Evolutionary conservation across 2,113 vertebrate species (phyloP).

Genomic region (Aythya baeri): DNA sequence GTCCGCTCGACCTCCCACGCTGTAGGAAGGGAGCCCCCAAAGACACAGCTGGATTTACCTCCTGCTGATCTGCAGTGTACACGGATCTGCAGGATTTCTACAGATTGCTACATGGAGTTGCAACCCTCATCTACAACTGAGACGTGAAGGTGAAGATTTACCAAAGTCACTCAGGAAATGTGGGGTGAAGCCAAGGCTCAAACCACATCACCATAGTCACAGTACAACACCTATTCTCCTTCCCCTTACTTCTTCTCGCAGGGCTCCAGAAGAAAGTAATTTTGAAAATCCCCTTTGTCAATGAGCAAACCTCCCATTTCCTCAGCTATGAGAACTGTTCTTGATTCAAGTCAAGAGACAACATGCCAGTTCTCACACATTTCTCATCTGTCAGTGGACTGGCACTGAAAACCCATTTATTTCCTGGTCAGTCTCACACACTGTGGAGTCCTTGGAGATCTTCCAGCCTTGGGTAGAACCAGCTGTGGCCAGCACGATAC

Average conservation of each 20-base stretch:
- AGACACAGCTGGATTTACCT: background rate
- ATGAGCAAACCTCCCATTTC: background rate
- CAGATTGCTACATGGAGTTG: background rate
- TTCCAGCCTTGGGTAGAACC: background rate
- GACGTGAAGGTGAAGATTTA: background rate
- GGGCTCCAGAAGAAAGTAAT: background rate
- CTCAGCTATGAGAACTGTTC: background rate
- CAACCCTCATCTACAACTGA: background rate
- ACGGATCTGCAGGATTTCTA: too few relatives aligned
- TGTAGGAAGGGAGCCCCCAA: background rate
- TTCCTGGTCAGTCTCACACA: background rate
- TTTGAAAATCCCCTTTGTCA: background rate
- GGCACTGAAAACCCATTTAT: background rate
- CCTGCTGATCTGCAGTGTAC: background rate
- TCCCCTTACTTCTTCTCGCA: background rate
- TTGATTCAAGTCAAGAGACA: background rate
- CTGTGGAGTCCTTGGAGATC: background rate
- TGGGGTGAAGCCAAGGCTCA: background rate
- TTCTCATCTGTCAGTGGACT: background rate
- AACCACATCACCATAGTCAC: background rate
- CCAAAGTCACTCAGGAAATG: background rate
- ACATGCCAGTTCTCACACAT: background rate
- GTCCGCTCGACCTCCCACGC: fast-evolving
- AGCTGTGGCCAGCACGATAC: background rate
- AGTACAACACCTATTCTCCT: background rate